phyloP scores from a whole-genome alignment of 2,888 invertebrate genomes.

The Cantharis rustica region DNA sequence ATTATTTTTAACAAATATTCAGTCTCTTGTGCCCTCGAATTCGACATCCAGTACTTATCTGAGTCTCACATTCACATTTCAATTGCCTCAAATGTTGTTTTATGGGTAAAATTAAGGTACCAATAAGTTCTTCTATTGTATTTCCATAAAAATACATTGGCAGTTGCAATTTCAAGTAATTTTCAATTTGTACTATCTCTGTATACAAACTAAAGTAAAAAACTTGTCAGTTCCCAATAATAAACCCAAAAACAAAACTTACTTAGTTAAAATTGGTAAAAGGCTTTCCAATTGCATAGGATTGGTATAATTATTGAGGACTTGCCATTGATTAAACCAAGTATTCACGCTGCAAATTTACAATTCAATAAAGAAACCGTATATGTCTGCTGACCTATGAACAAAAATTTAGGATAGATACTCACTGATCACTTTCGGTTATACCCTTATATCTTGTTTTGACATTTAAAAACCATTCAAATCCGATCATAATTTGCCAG shows the following conservation, averaged over 20 bases:
- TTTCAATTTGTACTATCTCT: constrained; percentile 61
- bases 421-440: constrained; percentile 62
- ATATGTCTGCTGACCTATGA: no score
- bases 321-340: constrained; percentile 75
- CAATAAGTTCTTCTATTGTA: constrained; percentile 66
- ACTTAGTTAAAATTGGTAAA: constrained; percentile 63
- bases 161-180: constrained; percentile 60
- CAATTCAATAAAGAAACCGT: not conserved
- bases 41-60: constrained; percentile 57
- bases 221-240: not conserved
- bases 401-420: constrained; percentile 19
- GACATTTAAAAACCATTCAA: constrained; percentile 61
- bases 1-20: constrained; percentile 33
- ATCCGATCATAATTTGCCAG: constrained; percentile 53
- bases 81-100: constrained; percentile 59
- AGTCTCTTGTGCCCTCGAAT: constrained; percentile 49
- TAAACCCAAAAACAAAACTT: constrained; percentile 46
- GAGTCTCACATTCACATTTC: constrained; percentile 60
- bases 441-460: constrained; percentile 58
- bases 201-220: constrained; percentile 55
- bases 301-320: constrained; percentile 67
- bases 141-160: constrained; percentile 62
- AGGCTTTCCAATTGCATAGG: constrained; percentile 68
- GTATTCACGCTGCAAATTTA: constrained; percentile 63
- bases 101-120: constrained; percentile 61